These are phyloP conservation scores for Nothura maculosa DNA, from an alignment of 2,797 vertebrate species.

Conservation along the genomic window DNA sequence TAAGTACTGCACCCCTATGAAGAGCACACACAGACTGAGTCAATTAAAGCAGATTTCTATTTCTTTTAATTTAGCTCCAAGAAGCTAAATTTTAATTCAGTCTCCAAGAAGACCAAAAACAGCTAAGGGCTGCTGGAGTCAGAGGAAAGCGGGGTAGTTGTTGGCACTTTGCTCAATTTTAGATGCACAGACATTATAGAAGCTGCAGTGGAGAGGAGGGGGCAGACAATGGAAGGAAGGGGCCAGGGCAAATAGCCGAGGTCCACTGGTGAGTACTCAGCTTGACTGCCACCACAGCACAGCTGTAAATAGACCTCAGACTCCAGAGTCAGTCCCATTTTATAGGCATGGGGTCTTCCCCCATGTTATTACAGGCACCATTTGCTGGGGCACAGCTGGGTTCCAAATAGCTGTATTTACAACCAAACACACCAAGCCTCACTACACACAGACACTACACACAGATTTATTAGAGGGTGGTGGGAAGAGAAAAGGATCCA, in stretches of 20 bases:
- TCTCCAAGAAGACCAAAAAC: not conserved
- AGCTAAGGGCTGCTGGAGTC: not conserved
- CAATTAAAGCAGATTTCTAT: not conserved
- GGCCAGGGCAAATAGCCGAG: not conserved
- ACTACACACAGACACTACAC: not conserved
- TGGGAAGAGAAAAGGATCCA: not conserved
- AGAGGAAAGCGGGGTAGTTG: not conserved
- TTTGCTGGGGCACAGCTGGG: not conserved
- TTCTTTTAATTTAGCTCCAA: not conserved
- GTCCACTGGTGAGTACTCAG: not conserved
- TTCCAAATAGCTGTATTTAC: not conserved
- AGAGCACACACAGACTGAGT: not conserved
- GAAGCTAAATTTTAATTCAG: not conserved
- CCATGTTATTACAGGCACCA: not conserved
- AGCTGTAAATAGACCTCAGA: not conserved
- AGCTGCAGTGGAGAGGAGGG: not conserved
- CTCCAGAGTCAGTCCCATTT: fast-evolving
- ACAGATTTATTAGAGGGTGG: not conserved
- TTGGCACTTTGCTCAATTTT: not conserved
- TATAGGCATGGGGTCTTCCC: not conserved
- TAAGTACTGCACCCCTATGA: not conserved
- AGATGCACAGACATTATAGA: fast-evolving
- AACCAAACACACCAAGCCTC: not conserved
- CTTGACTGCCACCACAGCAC: not conserved
- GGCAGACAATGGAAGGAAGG: fast-evolving